These are phyloP conservation scores for Ephestia elutella DNA, from an alignment of 1,140 invertebrate genomes.

Conservation along the genomic window DNA sequence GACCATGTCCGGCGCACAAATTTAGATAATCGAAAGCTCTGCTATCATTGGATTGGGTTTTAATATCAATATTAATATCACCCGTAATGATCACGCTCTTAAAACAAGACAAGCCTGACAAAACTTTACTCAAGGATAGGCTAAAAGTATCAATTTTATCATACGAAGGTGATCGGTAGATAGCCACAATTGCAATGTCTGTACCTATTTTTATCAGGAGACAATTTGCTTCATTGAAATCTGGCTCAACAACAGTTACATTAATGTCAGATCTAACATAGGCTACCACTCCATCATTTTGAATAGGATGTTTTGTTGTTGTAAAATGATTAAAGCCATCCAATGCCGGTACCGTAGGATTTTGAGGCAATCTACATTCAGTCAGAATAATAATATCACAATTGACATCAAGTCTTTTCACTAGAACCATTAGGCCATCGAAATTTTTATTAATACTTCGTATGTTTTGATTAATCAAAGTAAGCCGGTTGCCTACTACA, in stretches of 20 bases:
- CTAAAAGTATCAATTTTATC: background rate
- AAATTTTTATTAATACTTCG: constrained; percentile 15
- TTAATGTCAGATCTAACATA: constrained; percentile 9
- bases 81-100: constrained; percentile 5
- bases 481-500: background rate
- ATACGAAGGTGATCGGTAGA: constrained; percentile 17
- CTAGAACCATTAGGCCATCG: background rate
- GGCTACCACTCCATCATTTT: constrained; percentile 14
- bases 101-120: background rate
- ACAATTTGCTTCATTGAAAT: background rate
- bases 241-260: background rate
- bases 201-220: constrained; percentile 8
- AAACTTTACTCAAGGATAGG: background rate
- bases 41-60: background rate
- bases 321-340: background rate
- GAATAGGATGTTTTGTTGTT: background rate
- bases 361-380: constrained; percentile 10
- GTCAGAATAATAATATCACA: constrained; percentile 13
- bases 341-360: background rate
- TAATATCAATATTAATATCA: constrained; percentile 8
- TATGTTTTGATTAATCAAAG: constrained; percentile 11
- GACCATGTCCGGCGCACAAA: constrained; percentile 6
- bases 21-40: constrained; percentile 9
- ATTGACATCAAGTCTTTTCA: background rate
- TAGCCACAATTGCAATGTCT: constrained; percentile 9